phyloP scores from a whole-genome alignment of 2,888 invertebrate genomes.

The Brenthis hecate region DNA sequence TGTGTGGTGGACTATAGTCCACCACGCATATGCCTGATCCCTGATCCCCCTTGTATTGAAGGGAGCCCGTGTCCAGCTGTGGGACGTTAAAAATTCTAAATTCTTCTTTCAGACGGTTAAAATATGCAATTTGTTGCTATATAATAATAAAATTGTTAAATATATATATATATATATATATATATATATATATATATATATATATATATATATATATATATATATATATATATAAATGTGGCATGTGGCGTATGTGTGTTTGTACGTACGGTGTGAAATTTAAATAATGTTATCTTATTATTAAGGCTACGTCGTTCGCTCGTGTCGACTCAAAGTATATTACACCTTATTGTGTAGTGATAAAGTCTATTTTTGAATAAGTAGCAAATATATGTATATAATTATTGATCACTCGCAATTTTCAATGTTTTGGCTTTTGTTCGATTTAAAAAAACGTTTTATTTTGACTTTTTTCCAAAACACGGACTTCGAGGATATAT shows the following conservation, averaged over 20 bases:
- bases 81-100: no score
- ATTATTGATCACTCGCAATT: background rate
- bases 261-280: constrained; percentile 1
- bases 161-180: constrained; percentile 1
- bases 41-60: no score
- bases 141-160: background rate
- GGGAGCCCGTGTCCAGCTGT: no score
- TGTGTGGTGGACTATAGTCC: no score
- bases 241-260: background rate
- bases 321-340: constrained; percentile 29
- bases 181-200: background rate
- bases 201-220: background rate
- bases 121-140: background rate
- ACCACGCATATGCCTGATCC: no score
- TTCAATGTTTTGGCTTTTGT: background rate
- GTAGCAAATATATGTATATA: constrained; percentile 40
- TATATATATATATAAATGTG: background rate
- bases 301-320: constrained; percentile 5
- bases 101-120: no score
- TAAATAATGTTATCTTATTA: constrained; percentile 15
- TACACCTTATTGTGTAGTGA: constrained; percentile 35
- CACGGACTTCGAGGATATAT: no score
- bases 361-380: constrained; percentile 55
- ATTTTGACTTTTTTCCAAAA: no score
- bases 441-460: background rate